phyloP scores from a whole-genome alignment of 1,140 invertebrate species.

The Cheumatopsyche charites region DNA sequence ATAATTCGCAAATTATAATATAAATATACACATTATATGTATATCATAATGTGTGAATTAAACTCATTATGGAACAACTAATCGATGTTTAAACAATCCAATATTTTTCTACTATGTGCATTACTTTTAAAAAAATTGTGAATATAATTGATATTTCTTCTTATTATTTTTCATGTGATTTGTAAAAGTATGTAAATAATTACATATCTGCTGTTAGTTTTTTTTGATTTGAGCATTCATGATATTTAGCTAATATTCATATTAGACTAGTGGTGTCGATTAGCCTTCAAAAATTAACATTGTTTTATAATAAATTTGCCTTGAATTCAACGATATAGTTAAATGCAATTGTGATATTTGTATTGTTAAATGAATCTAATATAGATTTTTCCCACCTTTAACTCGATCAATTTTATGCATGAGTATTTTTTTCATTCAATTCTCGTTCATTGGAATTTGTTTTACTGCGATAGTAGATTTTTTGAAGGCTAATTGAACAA shows the following conservation, averaged over 20 bases:
- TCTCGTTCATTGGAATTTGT: not conserved
- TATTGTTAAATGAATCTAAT: constrained; percentile 40
- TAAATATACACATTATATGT: constrained; percentile 8
- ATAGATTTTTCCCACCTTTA: constrained; percentile 26
- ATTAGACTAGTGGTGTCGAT: constrained; percentile 33
- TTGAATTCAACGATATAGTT: constrained; percentile 48
- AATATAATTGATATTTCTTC: constrained; percentile 10
- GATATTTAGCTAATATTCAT: constrained; percentile 30
- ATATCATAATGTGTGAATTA: constrained; percentile 13
- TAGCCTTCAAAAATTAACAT: constrained; percentile 43
- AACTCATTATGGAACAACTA: constrained; percentile 19
- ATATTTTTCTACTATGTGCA: constrained; percentile 42
- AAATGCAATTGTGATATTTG: constrained; percentile 45
- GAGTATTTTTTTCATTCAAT: constrained; percentile 12
- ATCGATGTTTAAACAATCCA: constrained; percentile 32
- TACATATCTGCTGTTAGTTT: constrained; percentile 28
- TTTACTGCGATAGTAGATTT: constrained; percentile 7
- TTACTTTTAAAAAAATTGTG: constrained; percentile 16
- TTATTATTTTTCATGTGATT: constrained; percentile 9
- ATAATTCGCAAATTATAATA: not conserved
- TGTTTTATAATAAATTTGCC: constrained; percentile 43
- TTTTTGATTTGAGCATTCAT: constrained; percentile 29
- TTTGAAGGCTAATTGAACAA: constrained; percentile 37
- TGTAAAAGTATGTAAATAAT: constrained; percentile 16
- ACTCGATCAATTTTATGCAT: not conserved